These are phyloP conservation scores for Podocnemis expansa DNA, from an alignment of 2,113 vertebrate species.

Conservation along the genomic window DNA sequence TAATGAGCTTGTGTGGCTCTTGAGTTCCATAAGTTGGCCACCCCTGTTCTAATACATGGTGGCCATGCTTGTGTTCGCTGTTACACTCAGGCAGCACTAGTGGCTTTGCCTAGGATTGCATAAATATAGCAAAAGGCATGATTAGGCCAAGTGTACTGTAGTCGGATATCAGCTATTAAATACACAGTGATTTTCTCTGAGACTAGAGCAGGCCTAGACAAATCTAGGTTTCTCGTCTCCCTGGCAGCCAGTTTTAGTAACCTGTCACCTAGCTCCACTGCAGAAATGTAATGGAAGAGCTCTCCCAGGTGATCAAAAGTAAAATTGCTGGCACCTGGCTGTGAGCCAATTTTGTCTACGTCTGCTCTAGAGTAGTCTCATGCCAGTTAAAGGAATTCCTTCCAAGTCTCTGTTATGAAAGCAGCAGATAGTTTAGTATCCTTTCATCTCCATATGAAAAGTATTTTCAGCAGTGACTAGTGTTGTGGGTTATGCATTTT, in stretches of 20 bases:
- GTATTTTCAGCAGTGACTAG: background rate
- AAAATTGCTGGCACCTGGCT: too few species aligned
- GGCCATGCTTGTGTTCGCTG: background rate
- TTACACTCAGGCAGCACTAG: background rate
- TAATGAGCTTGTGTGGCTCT: too few species aligned
- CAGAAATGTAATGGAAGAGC: too few species aligned
- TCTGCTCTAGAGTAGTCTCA: slow-evolving; percentile 1
- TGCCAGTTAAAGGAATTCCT: slow-evolving; percentile 10
- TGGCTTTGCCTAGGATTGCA: slow-evolving; percentile 20
- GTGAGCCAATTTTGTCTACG: too few species aligned
- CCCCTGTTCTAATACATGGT: too few species aligned
- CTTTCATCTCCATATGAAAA: slow-evolving; percentile 12
- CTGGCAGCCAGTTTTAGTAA: too few species aligned
- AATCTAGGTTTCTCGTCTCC: too few species aligned
- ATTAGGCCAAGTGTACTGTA: background rate
- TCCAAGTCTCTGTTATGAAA: slow-evolving; percentile 1
- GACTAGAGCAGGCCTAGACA: too few species aligned
- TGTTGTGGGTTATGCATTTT: background rate
- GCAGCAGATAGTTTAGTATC: background rate
- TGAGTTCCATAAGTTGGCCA: too few species aligned
- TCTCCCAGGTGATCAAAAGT: too few species aligned
- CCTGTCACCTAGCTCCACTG: too few species aligned
- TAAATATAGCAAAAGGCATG: slow-evolving; percentile 2
- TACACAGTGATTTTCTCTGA: background rate
- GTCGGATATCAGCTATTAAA: slow-evolving; percentile 37